Base-by-base conservation (phyloP, 2,113 vertebrate genomes). In the Ornithorhynchus anatinus region DNA sequence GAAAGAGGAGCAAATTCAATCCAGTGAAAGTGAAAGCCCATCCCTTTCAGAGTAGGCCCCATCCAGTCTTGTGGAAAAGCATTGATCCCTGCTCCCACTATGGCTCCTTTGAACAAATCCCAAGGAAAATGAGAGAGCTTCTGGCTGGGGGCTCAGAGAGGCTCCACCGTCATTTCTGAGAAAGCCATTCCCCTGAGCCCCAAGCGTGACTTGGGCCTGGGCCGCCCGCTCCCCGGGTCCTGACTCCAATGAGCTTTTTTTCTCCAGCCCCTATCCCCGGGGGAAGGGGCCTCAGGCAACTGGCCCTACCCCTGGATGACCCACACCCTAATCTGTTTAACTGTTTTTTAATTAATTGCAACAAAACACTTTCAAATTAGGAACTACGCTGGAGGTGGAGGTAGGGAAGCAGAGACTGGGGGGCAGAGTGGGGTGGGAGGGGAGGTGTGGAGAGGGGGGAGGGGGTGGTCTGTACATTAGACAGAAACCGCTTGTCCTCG, bases 331-430 rank as follows among this genome's bases (percentile, higher is more conserved):
- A 93, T 84, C 77, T 89, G 78, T 70, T 78, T 85, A 88, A 85
- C 84, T 86, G 86, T 80, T 72, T 89, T 91, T 90, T 92, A 85
- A 86, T 81, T 90, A 85, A 64, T 25, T 69, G 80, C 73, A 69
- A 75, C 69, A 25, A 79, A 80, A 69, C 72, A 69, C 69, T 81
- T 75, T 70, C 73, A 63, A 51, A 35, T 48, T 35, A 10, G 70
- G 81, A 75, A 74, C 53, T n/a, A 64, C 29, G 51, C 33, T 32
- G 69, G 83, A 73, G 77, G 79, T 83, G 85, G 23, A 33, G 40
- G n/a, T n/a, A n/a, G n/a, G n/a, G n/a, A n/a, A n/a, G n/a, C n/a
- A n/a, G n/a, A n/a, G n/a, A n/a, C n/a, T n/a, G n/a, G n/a, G n/a
- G n/a, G n/a, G n/a, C n/a, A n/a, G n/a, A n/a, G n/a, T n/a, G n/a